Evolutionary conservation across 2,113 vertebrate species (phyloP), one percentile per base, ranked within the genome.

Genomic region (Enhydra lutris): DNA sequence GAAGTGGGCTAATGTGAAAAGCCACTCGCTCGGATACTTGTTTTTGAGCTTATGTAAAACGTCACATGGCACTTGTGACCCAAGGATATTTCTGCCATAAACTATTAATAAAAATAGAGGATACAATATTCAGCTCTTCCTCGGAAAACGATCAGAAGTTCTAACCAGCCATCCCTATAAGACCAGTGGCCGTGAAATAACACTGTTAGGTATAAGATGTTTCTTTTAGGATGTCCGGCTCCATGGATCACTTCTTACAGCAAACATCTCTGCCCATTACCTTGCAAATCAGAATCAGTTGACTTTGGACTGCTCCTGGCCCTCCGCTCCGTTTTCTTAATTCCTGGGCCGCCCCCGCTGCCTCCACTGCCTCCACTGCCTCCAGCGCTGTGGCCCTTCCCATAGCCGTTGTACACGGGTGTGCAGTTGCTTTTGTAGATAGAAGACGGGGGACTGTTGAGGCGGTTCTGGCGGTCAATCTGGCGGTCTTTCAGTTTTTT

Each of bases 401-500:
- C 98, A 0, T 99, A 99, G 83, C 99, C 99, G 0, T 99, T 99
- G 98, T 99, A 99, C 0, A 99, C 98, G 0, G 99, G 97, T 0
- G 99, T 98, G 57, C 99, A 99, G 96, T 96, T 99, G 99, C 97
- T 99, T 98, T 99, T 99, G 97, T 99, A 99, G 97, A 99, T 98
- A 69, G 99, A 99, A 31, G 99, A 99, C 67, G 99, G 99, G 24
- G 99, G 99, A 67, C 99, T 99, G 95, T 99, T 99, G 45, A 99
- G 99, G 21, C 99, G 99, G 98, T 99, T 99, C 95, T 99, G 99
- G 69, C 99, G 99, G 97, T 99, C 99, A 0, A 99, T 99, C 98
- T 99, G 99, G 97, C 99, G 98, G 94, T 99, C 99, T 95, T 99
- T 99, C 97, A 99, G 99, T 93, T 99, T 99, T 98, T 99, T 99